A percentile compares a stretch with the other conserved stretches of the same genome.
These are phyloP conservation scores for Grallaria varia DNA, from an alignment of 2,113 vertebrate species.

Conservation along the genomic window DNA sequence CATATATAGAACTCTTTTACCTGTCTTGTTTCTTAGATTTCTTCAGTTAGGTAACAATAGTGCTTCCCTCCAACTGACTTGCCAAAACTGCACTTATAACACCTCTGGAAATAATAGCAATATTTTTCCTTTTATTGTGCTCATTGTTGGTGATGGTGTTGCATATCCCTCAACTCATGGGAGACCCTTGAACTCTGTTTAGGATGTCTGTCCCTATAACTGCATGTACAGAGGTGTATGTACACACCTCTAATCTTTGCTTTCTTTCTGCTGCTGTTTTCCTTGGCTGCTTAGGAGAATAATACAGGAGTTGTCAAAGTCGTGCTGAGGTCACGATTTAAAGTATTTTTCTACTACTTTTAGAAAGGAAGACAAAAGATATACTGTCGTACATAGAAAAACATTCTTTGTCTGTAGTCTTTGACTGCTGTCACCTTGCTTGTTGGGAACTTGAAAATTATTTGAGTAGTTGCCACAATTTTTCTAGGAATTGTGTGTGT, in stretches of 20 bases:
- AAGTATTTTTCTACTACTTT: neutral
- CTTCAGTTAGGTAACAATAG: neutral
- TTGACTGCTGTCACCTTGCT: neutral
- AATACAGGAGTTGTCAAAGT: neutral
- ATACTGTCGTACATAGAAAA: neutral
- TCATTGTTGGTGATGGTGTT: neutral
- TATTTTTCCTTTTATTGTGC: neutral
- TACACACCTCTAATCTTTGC: neutral
- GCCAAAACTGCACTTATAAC: neutral
- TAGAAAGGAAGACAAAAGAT: neutral
- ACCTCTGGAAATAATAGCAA: neutral
- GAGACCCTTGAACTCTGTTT: neutral
- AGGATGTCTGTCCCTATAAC: neutral
- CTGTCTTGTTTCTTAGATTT: neutral
- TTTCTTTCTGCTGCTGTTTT: neutral
- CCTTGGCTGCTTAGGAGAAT: neutral
- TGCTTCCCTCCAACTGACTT: neutral
- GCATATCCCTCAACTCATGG: neutral
- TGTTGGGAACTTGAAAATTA: neutral
- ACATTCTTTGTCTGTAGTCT: neutral
- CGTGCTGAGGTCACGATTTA: neutral
- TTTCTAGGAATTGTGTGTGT: neutral
- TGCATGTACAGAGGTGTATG: neutral
- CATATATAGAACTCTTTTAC: fast-evolving
- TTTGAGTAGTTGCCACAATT: neutral